Conservation (phyloP, 2,888 invertebrate genomes). For the Gymnosoma rotundatum region DNA sequence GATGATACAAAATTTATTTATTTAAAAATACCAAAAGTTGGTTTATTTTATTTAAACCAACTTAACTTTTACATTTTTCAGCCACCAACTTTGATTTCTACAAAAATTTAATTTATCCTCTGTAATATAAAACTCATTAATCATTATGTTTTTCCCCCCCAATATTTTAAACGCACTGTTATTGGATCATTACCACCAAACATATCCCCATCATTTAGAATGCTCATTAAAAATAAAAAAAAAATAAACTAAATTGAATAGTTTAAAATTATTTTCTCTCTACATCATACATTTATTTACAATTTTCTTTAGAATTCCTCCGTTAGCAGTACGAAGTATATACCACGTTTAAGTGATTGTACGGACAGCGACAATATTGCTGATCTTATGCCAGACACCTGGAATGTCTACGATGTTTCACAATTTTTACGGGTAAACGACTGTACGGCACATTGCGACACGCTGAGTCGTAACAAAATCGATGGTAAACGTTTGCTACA, state of each 20-base stretch:
- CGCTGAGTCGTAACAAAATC: conserved; percentile 87
- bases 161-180: conserved; percentile 67
- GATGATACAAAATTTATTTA: no score
- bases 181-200: conserved; percentile 75
- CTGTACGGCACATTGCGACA: conserved; percentile 88
- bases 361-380: conserved; percentile 70
- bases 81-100: no score
- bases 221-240: conserved; percentile 19
- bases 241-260: not conserved
- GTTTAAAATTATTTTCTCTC: not conserved
- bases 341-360: conserved; percentile 83
- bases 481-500: conserved; percentile 91
- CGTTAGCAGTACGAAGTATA: conserved; percentile 83
- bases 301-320: conserved; percentile 80
- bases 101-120: no score
- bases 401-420: conserved; percentile 93
- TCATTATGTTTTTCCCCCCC: no score
- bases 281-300: conserved; percentile 1
- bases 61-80: no score
- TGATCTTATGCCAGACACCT: conserved; percentile 85
- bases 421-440: conserved; percentile 95
- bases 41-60: no score
- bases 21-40: no score
- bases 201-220: conserved; percentile 59
- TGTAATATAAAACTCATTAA: no score